These are phyloP conservation scores for Spodoptera picta DNA, from an alignment of 2,888 invertebrate species.

Conservation along the genomic window DNA sequence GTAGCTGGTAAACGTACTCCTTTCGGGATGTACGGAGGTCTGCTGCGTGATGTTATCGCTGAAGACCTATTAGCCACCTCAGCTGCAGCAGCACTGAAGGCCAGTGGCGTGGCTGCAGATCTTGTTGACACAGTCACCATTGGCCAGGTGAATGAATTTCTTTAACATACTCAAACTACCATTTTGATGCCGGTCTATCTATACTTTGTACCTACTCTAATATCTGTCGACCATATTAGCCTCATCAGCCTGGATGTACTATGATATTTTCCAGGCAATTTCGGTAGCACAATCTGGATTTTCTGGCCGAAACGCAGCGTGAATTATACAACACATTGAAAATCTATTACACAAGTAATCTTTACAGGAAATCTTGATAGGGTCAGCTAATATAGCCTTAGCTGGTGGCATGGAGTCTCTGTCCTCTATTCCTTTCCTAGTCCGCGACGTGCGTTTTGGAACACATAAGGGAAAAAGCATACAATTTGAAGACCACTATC, in stretches of 20 bases:
- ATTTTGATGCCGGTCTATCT: no score
- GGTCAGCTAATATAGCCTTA: conserved; percentile 16
- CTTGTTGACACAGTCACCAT: conserved; percentile 44
- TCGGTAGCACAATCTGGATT: neutral
- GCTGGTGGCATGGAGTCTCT: conserved; percentile 26
- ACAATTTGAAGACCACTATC: conserved; percentile 8
- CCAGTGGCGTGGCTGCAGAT: conserved; percentile 14
- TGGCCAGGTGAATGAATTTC: conserved; percentile 8
- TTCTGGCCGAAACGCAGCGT: conserved; percentile 15
- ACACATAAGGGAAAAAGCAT: conserved; percentile 2
- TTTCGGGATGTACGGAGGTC: conserved; percentile 40
- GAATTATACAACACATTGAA: neutral
- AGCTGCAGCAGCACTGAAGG: conserved; percentile 30
- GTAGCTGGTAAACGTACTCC: conserved; percentile 45
- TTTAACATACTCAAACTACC: no score
- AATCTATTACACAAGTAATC: neutral
- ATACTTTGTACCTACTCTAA: no score
- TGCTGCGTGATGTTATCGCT: conserved; percentile 23
- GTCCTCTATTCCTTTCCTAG: conserved; percentile 9
- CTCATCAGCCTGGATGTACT: no score
- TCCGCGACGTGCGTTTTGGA: conserved; percentile 19
- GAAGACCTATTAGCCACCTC: conserved; percentile 40
- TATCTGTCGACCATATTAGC: no score
- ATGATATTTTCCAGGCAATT: neutral
- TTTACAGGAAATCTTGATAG: conserved; percentile 20